These are phyloP conservation scores for Plecturocebus donacophilus DNA, from an alignment of 2,113 vertebrate genomes.

Conservation along the genomic window DNA sequence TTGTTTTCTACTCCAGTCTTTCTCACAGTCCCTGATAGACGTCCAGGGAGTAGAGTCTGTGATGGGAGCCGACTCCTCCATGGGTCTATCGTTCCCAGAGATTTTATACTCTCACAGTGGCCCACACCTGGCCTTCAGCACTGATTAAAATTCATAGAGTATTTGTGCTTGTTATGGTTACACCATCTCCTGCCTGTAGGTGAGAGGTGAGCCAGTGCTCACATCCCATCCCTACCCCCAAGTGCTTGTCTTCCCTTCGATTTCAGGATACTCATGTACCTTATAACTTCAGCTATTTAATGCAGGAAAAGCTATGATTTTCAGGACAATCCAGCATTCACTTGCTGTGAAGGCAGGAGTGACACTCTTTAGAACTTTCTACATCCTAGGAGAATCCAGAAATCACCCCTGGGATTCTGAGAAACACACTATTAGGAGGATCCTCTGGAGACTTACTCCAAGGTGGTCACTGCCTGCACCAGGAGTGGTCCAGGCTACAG, in stretches of 20 bases:
- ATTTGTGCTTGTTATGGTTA: neutral
- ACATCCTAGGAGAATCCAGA: neutral
- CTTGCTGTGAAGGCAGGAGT: too few relatives aligned
- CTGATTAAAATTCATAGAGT: neutral
- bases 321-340: too few relatives aligned
- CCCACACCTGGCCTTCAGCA: too few relatives aligned
- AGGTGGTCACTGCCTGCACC: neutral
- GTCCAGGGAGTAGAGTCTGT: neutral
- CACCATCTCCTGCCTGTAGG: neutral
- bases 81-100: neutral
- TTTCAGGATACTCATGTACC: neutral
- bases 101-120: too few relatives aligned
- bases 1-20: neutral
- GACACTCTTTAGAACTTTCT: neutral
- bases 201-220: neutral
- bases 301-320: neutral
- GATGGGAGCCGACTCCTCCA: neutral
- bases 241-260: accelerated
- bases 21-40: neutral
- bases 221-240: too few relatives aligned
- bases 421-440: neutral
- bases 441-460: too few relatives aligned
- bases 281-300: neutral
- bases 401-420: neutral
- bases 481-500: neutral